phyloP scores from a whole-genome alignment of 1,140 invertebrate genomes.

The Drosophila simulans region DNA sequence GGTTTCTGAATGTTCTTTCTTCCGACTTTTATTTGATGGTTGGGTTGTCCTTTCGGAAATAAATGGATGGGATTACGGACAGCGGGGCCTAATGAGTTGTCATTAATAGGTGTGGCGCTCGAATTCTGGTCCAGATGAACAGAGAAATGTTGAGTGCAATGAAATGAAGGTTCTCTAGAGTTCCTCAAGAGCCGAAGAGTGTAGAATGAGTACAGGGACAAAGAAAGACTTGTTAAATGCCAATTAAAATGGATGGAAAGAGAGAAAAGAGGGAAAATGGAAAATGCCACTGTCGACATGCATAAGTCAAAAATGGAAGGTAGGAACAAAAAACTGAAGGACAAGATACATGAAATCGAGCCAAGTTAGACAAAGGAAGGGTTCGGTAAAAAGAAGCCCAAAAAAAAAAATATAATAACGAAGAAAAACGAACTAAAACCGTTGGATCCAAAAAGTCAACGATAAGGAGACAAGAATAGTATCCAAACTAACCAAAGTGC shows the following conservation, averaged over 20 bases:
- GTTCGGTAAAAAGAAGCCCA: neutral
- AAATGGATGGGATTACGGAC: constrained; percentile 56
- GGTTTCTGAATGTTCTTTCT: constrained; percentile 6
- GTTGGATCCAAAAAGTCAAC: too few relatives aligned
- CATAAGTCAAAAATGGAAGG: constrained; percentile 18
- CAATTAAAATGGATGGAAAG: constrained; percentile 27
- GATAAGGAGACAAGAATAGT: too few relatives aligned
- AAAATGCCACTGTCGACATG: constrained; percentile 26
- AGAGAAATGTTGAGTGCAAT: constrained; percentile 9
- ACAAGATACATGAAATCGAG: neutral
- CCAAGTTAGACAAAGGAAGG: neutral
- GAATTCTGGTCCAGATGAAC: constrained; percentile 8
- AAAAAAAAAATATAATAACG: neutral
- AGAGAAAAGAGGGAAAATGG: neutral
- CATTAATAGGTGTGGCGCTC: constrained; percentile 55
- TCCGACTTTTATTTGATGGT: constrained; percentile 10
- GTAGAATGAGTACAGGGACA: neutral
- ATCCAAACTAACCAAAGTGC: too few relatives aligned
- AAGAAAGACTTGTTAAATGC: constrained; percentile 44
- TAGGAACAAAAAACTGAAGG: neutral
- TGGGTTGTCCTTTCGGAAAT: neutral
- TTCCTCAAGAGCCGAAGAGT: constrained; percentile 1
- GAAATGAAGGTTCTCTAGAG: constrained; percentile 11
- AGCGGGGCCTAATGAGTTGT: constrained; percentile 70
- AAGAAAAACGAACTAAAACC: neutral